Evolutionary conservation across 2,888 invertebrate genomes (phyloP), one percentile per base, ranked within the genome.

Genomic region (Imbricaverruca yamaguchii): DNA sequence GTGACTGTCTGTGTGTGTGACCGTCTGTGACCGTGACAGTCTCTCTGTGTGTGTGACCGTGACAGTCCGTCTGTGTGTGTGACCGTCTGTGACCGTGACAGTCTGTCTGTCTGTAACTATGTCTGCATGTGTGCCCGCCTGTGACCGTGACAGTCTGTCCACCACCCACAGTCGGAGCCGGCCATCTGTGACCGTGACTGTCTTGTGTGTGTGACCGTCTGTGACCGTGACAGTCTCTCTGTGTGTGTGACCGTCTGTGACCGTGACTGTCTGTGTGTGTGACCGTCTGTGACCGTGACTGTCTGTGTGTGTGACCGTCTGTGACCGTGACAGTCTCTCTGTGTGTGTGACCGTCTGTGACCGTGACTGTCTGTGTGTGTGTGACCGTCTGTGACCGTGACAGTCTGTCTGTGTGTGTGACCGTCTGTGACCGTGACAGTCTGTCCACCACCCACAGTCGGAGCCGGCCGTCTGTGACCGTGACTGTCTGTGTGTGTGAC

Each of bases 101-200:
- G 39, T 39, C 4, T 39, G 39, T 39, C 39, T 39, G 39, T 39
- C 39, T 39, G 39, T 39, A 4, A 39, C 39, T 39, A 4, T 39
- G 39, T 39, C 39, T 67, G 65, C 7, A 1, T 21, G n/a, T 67
- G 65, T 67, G 21, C 2, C n/a, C 10, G 65, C 9, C n/a, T 21
- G 21, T 67, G 21, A 10, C n/a, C 23, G 65, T n/a, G 65, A n/a
- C 39, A 39, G 39, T 39, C 3, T n/a, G 65, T n/a, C 9, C 7
- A 11, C 18, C 15, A 2, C 9, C 23, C 67, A 9, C 74, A 69
- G 69, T 25, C 77, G 55, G 55, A 74, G 23, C 78, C 59, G 23
- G 57, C 77, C 8, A 56, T 74, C 59, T 83, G 83, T 80, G 79
- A n/a, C 39, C 4, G 39, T 39, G 39, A 39, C 39, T 39, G 39